Conservation (phyloP, 2,888 invertebrate species). For the Tipula confusa region DNA sequence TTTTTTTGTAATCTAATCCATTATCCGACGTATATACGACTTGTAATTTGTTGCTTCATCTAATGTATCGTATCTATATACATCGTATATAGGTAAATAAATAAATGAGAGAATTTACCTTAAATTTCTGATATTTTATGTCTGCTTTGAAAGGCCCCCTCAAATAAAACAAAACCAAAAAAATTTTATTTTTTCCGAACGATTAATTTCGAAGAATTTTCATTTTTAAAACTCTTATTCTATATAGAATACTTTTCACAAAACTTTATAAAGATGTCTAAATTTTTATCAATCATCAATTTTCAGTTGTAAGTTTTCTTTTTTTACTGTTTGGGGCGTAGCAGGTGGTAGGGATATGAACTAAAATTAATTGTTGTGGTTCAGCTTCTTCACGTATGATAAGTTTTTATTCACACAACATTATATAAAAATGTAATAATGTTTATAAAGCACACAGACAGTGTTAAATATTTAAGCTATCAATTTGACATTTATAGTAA, state of each 20-base stretch:
- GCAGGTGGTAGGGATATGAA: not conserved
- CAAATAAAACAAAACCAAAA: not conserved
- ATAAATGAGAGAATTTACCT: not conserved
- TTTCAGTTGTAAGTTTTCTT: not conserved
- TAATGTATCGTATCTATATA: not conserved
- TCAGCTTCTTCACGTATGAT: no score
- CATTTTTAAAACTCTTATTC: not conserved
- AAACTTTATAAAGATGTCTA: not conserved
- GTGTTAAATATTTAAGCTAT: not conserved
- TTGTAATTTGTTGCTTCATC: not conserved
- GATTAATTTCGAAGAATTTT: not conserved
- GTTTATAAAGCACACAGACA: not conserved
- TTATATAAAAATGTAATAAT: not conserved
- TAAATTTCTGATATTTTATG: not conserved
- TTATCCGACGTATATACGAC: not conserved
- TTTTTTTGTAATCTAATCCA: not conserved
- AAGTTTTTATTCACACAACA: not conserved
- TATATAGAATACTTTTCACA: not conserved
- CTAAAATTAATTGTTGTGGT: not conserved
- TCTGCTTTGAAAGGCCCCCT: not conserved
- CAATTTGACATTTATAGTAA: not conserved
- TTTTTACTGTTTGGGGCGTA: no score
- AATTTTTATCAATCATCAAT: slow-evolving; percentile 3
- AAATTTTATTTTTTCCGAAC: not conserved
- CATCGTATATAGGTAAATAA: not conserved